phyloP scores from a whole-genome alignment of 1,140 invertebrate genomes.

The Papilio polyxenes region DNA sequence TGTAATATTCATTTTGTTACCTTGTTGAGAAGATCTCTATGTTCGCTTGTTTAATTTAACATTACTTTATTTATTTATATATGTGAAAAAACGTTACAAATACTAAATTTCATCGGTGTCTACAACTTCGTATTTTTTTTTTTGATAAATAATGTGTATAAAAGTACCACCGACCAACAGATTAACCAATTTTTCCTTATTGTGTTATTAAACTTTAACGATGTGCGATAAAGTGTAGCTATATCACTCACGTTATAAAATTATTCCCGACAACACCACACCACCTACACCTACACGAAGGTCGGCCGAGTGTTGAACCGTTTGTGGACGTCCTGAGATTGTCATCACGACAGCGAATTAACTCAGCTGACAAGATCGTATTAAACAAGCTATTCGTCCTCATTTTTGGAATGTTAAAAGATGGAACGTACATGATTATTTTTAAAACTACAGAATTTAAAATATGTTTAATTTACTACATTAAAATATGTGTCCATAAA shows the following conservation, averaged over 20 bases:
- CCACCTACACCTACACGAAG: slow-evolving; percentile 15
- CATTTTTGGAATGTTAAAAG: neutral
- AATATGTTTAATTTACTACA: no score
- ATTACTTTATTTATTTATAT: no score
- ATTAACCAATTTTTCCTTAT: neutral
- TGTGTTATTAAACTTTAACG: neutral
- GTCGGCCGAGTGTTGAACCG: slow-evolving; percentile 12
- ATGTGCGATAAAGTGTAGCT: neutral
- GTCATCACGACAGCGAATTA: slow-evolving; percentile 2
- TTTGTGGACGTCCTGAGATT: slow-evolving; percentile 18
- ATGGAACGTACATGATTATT: neutral
- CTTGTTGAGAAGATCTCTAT: no score
- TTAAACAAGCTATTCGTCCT: neutral
- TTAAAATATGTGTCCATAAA: no score
- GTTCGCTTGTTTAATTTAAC: no score
- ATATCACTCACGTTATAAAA: neutral
- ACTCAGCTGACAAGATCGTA: neutral
- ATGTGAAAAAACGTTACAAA: no score
- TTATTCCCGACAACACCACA: neutral
- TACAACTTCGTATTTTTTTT: no score
- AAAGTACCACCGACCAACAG: neutral
- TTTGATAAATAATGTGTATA: no score
- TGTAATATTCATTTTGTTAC: no score
- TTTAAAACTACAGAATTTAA: neutral
- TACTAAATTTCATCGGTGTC: no score